These are phyloP conservation scores for Microchrysa polita DNA, from an alignment of 2,888 invertebrate genomes.

Conservation along the genomic window DNA sequence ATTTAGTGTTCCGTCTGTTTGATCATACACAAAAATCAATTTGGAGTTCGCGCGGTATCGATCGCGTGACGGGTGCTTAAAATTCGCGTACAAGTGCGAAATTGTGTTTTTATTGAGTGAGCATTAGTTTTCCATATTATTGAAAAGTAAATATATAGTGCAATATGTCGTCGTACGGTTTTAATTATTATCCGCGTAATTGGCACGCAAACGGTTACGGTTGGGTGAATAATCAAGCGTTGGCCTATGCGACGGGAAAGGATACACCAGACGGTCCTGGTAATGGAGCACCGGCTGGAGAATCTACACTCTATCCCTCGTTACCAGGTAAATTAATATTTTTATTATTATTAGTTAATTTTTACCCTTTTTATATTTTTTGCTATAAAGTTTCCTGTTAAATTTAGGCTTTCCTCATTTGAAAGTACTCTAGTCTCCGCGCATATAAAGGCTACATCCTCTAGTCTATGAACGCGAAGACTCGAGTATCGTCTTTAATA, in stretches of 20 bases:
- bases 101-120: not conserved
- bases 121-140: not conserved
- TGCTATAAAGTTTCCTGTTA: no score
- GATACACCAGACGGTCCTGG: conserved; percentile 32
- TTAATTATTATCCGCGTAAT: conserved; percentile 60
- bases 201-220: conserved; percentile 62
- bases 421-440: no score
- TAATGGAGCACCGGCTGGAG: conserved; percentile 16
- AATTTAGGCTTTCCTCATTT: no score
- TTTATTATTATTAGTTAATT: no score
- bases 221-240: conserved; percentile 60
- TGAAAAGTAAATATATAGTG: not conserved
- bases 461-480: no score
- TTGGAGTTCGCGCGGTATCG: not conserved
- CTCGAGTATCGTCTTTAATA: no score
- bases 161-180: conserved; percentile 35
- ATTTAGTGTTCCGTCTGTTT: not conserved
- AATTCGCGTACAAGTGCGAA: not conserved
- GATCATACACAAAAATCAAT: not conserved
- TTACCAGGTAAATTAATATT: conserved; percentile 41
- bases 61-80: not conserved
- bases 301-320: conserved; percentile 50
- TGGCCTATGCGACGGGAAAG: conserved; percentile 56
- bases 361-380: no score
- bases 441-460: no score